Evolutionary conservation across 2,797 vertebrate species (phyloP).

Genomic region (Thunnus albacares): DNA sequence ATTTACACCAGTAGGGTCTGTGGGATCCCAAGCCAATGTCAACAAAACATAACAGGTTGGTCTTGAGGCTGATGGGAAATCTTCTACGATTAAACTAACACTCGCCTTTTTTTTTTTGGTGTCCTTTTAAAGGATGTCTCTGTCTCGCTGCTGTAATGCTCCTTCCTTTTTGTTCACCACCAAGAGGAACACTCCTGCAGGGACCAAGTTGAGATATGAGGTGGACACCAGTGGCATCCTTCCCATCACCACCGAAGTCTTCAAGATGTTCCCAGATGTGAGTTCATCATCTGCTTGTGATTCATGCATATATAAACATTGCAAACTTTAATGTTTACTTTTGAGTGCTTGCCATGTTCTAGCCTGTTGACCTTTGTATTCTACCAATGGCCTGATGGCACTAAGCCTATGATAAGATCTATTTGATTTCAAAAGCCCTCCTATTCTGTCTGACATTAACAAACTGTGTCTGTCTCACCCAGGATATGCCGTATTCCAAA

Average conservation of each 20-base stretch:
- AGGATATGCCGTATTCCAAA: constrained; percentile 98
- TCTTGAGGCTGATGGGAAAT: background rate
- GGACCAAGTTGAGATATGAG: constrained; percentile 96
- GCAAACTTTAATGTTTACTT: background rate
- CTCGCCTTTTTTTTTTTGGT: constrained; percentile 18
- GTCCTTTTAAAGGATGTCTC: constrained; percentile 83
- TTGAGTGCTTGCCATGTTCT: background rate
- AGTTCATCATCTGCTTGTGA: constrained; percentile 58
- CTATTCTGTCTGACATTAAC: constrained; percentile 23
- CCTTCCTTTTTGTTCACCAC: constrained; percentile 97
- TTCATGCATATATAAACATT: background rate
- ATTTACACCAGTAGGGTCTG: background rate
- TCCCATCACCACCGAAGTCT: constrained; percentile 94
- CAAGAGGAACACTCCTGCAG: constrained; percentile 96
- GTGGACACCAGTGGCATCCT: constrained; percentile 96
- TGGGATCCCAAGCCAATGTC: constrained; percentile 7
- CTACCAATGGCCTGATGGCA: background rate
- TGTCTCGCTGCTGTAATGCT: constrained; percentile 97
- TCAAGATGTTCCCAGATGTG: constrained; percentile 98
- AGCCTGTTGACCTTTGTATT: background rate
- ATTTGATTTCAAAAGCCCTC: background rate
- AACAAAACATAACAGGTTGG: constrained; percentile 1
- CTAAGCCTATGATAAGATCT: background rate
- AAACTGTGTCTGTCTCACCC: constrained; percentile 43
- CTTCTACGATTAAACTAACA: constrained; percentile 5